Evolutionary conservation across 2,113 vertebrate genomes (phyloP), one percentile per base, ranked within the genome.

Genomic region (Dromaius novaehollandiae): DNA sequence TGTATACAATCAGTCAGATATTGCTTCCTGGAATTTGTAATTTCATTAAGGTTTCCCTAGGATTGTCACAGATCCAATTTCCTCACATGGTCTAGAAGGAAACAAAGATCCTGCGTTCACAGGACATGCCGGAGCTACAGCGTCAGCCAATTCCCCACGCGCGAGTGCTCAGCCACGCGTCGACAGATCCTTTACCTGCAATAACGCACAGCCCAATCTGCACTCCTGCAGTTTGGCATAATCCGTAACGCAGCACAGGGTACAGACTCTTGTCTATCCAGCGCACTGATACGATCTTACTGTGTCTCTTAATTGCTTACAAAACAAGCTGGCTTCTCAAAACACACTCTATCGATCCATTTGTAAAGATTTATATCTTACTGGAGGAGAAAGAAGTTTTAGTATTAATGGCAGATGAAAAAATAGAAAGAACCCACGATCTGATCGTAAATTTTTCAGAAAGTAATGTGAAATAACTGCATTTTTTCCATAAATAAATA

Each of bases 131-230:
- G 2, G 12, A 48, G 24, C 20, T 3, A 8, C 9, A 34, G 64
- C 0, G 3, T 3, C 44, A 34, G 17, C 34, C 68, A n/a, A 0
- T 25, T 32, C 46, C 56, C 34, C 16, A 38, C 0, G 66, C n/a
- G 13, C 28, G 69, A 70, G 71, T 24, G 44, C 32, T 32, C 8
- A 2, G 5, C 15, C 25, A 61, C 75, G 55, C 20, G 10, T 9
- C 25, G 50, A 17, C 60, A 70, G 68, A 56, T 13, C 28, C 20
- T 36, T 14, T 6, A 11, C 5, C 16, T 13, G 11, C 34, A 17
- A 6, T 3, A 42, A 40, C 36, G 11, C 25, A 4, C 63, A 8
- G 48, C 86, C 48, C 11, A 0, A 32, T 6, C 34, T 30, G 10
- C 44, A 36, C 77, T 68, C 40, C 25, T 38, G 51, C 95, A 77